phyloP scores from a whole-genome alignment of 2,113 vertebrate genomes.

The Engraulis encrasicolus region DNA sequence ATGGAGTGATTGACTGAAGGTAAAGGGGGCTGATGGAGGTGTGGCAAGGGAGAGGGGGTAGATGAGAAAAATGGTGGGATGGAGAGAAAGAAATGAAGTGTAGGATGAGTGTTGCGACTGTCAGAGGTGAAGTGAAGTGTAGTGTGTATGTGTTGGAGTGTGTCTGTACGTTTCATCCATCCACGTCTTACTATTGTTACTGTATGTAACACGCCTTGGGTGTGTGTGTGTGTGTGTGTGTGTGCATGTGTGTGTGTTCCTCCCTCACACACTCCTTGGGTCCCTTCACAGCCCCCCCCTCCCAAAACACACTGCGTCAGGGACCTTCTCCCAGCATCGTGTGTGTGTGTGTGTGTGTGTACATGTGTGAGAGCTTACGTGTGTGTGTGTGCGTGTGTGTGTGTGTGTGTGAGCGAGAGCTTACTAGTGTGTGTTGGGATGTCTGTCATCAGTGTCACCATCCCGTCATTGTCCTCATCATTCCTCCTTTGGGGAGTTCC shows the following conservation, averaged over 20 bases:
- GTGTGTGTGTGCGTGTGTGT: conserved; percentile 29
- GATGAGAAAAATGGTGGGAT: background rate
- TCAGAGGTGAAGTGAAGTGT: background rate
- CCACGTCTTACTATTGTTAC: background rate
- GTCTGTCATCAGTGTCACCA: background rate
- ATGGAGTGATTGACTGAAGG: too few species aligned
- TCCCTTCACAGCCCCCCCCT: background rate
- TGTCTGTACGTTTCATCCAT: background rate
- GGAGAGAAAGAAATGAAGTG: too few species aligned
- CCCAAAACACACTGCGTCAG: too few species aligned
- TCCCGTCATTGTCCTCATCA: conserved; percentile 43
- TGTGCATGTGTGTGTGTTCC: background rate
- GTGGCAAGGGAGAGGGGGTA: too few species aligned
- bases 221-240: conserved; percentile 16
- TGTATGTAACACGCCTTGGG: background rate
- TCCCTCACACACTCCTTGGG: conserved; percentile 9
- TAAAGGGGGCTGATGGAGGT: too few species aligned
- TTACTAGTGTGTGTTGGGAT: conserved; percentile 6
- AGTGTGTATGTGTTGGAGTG: background rate
- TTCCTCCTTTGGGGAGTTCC: conserved; percentile 59
- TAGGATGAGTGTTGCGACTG: too few species aligned
- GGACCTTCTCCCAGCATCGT: too few species aligned
- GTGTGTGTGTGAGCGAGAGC: too few species aligned
- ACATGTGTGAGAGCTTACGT: too few species aligned
- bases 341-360: too few species aligned